These are phyloP conservation scores for Macroglossus sobrinus DNA, from an alignment of 2,113 vertebrate genomes.

Conservation along the genomic window DNA sequence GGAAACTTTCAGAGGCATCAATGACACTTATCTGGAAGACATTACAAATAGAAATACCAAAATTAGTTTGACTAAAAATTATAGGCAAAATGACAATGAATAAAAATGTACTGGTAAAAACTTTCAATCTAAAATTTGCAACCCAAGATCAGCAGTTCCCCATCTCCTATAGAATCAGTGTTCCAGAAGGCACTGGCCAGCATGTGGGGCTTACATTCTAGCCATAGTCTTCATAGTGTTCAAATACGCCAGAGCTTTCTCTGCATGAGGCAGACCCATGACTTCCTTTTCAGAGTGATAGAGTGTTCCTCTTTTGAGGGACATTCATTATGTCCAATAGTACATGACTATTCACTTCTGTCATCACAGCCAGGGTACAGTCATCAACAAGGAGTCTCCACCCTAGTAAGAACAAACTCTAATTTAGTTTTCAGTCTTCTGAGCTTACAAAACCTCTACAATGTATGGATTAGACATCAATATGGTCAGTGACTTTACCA, in stretches of 20 bases:
- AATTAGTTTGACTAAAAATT: neutral
- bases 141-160: neutral
- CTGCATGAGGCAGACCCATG: fast-evolving
- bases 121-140: neutral
- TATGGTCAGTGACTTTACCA: neutral
- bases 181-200: neutral
- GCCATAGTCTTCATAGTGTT: neutral
- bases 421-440: neutral
- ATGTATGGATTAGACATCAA: neutral
- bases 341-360: neutral
- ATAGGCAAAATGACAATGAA: neutral
- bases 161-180: neutral
- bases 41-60: neutral
- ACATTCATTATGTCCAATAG: neutral
- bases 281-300: neutral
- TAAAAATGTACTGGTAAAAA: neutral
- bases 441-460: fast-evolving
- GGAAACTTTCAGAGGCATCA: neutral
- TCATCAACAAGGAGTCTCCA: neutral
- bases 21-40: neutral
- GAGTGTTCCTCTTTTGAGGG: fast-evolving
- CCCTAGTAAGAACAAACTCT: neutral
- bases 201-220: neutral
- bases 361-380: neutral
- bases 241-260: neutral